Evolutionary conservation across 2,113 vertebrate species (phyloP).

Genomic region (Stegostoma tigrinum): DNA sequence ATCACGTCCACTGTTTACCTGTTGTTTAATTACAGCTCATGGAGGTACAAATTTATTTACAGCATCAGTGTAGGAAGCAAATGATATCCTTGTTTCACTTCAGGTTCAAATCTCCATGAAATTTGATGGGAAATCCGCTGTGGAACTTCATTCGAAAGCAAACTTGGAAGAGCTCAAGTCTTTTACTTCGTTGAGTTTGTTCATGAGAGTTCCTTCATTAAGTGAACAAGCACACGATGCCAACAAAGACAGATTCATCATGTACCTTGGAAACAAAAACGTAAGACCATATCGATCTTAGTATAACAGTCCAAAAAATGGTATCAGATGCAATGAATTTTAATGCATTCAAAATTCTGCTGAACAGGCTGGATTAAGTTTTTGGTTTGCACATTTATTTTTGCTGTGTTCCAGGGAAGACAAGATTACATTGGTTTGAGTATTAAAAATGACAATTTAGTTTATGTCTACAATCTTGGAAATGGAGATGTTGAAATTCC

Average conservation of each 20-base stretch:
- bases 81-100: slow-evolving; percentile 38
- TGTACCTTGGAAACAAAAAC: slow-evolving; percentile 84
- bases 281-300: slow-evolving; percentile 57
- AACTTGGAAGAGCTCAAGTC: slow-evolving; percentile 79
- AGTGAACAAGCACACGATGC: slow-evolving; percentile 63
- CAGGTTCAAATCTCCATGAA: slow-evolving; percentile 96
- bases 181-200: slow-evolving; percentile 84
- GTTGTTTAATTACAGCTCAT: neutral
- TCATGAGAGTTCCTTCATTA: slow-evolving; percentile 59
- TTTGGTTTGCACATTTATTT: slow-evolving; percentile 38
- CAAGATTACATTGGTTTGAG: slow-evolving; percentile 90
- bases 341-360: neutral
- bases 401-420: slow-evolving; percentile 61
- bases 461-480: slow-evolving; percentile 86
- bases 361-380: neutral
- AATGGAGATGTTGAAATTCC: slow-evolving; percentile 83
- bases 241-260: slow-evolving; percentile 76
- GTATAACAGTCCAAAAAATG: neutral
- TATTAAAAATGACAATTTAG: slow-evolving; percentile 90
- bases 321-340: neutral
- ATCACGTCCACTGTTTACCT: neutral
- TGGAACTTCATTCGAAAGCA: slow-evolving; percentile 77
- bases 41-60: neutral
- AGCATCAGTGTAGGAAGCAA: neutral
- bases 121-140: slow-evolving; percentile 82